Base-by-base conservation (phyloP, 2,797 vertebrate species). In the Lepus townsendii region DNA sequence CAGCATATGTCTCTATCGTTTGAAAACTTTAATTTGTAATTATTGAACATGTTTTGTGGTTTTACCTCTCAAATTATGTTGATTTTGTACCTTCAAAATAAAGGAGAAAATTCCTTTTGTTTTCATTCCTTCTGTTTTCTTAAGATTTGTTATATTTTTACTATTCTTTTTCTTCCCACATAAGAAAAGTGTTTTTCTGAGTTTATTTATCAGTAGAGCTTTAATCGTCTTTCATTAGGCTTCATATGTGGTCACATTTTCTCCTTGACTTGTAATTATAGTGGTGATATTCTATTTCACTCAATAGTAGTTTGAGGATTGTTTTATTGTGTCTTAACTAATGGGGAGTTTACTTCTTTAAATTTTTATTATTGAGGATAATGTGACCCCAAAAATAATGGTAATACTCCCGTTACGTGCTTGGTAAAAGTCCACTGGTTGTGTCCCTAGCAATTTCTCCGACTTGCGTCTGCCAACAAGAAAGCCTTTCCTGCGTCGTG, bases 1-100 rank as follows among this genome's bases (percentile, higher is more conserved):
- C 27, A 32, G 6, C 38, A 54, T n/a, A 27, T 84, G 32, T 30
- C 57, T 66, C 35, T 62, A 35, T 65, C 35, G 80, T 95, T 95
- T 94, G 54, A 77, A 91, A 93, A 79, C 3, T 65, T 82, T 54
- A 60, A 65, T 93, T 86, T 95, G 20, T 50, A 73, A 76, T 27
- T 65, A 65, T 3, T 9, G 11, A 80, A 32, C 26, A 1, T 68
- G 77, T 95, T 95, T 93, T 75, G 6, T 42, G n/a, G 1, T 47
- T 88, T 83, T 89, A 35, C 7, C 5, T 83, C 14, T 30, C 27
- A 76, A 85, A 60, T 66, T 75, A 82, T 62, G 82, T 22, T 35
- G 22, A 27, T 65, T 79, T 93, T 91, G 13, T 72, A 42, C 16
- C 68, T 91, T 35, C 16, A 57, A 57, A 57, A 57, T 57, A 57